Evolutionary conservation across 2,888 invertebrate genomes (phyloP).

Genomic region (Sepiola atlantica): DNA sequence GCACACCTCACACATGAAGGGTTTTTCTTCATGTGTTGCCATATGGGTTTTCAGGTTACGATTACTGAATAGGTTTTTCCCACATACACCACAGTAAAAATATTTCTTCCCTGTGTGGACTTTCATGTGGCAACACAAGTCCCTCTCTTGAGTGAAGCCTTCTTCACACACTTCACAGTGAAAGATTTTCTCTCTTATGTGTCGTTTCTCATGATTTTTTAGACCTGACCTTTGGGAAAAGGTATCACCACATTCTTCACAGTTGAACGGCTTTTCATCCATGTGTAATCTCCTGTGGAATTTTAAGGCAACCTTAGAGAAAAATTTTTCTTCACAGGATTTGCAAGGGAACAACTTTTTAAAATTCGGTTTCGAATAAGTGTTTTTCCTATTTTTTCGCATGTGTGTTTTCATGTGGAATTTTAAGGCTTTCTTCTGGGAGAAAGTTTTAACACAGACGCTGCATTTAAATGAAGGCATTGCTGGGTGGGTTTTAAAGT

Average conservation of each 20-base stretch:
- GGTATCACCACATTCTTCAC: not conserved
- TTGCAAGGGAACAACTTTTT: not conserved
- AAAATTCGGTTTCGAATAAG: not conserved
- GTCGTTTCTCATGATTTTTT: not conserved
- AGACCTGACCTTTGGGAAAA: not conserved
- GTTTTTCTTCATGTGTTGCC: not conserved
- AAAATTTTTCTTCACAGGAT: not conserved
- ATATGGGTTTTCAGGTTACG: not conserved
- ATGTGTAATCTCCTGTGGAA: not conserved
- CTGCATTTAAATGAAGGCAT: not conserved
- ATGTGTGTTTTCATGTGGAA: conserved; percentile 36
- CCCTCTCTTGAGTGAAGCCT: not conserved
- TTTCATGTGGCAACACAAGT: conserved; percentile 23
- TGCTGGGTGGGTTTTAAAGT: not conserved
- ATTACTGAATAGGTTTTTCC: not conserved
- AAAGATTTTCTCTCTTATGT: not conserved
- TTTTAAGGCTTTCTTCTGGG: conserved; percentile 4
- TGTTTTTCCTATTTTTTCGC: not conserved
- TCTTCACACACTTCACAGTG: not conserved
- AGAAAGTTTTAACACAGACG: not conserved
- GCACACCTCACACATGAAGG: conserved; percentile 36
- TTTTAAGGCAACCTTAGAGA: not conserved
- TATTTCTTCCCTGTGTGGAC: not conserved
- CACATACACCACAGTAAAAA: not conserved
- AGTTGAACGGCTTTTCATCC: not conserved